Conservation (phyloP, 2,113 vertebrate species). For the Leucoraja erinaceus region DNA sequence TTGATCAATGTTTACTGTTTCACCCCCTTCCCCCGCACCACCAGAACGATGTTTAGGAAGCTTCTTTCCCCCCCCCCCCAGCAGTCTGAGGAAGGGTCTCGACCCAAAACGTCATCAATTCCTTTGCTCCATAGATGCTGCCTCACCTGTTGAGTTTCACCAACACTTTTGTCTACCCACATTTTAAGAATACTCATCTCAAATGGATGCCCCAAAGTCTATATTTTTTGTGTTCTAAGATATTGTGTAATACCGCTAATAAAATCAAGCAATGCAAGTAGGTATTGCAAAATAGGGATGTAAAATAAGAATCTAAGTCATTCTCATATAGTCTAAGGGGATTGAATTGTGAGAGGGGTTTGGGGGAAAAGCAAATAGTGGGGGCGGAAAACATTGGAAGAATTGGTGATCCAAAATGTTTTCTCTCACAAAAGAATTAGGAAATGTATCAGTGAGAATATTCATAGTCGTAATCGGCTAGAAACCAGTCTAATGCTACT, state of each 20-base stretch:
- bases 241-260: background rate
- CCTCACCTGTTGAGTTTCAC: too few species aligned
- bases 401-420: background rate
- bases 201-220: background rate
- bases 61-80: too few species aligned
- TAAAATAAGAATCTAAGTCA: background rate
- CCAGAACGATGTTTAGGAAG: too few species aligned
- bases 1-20: too few species aligned
- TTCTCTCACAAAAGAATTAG: background rate
- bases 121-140: too few species aligned
- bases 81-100: too few species aligned
- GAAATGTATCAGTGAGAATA: background rate
- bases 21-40: too few species aligned
- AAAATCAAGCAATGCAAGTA: background rate
- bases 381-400: background rate
- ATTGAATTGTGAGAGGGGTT: background rate
- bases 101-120: too few species aligned
- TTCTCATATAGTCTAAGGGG: background rate
- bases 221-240: background rate
- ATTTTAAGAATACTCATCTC: background rate
- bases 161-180: too few species aligned
- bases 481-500: background rate
- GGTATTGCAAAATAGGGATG: background rate
- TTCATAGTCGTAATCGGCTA: background rate
- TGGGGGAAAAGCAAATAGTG: background rate